Conservation (phyloP, 2,888 invertebrate species). For the Napeogenes inachia region DNA sequence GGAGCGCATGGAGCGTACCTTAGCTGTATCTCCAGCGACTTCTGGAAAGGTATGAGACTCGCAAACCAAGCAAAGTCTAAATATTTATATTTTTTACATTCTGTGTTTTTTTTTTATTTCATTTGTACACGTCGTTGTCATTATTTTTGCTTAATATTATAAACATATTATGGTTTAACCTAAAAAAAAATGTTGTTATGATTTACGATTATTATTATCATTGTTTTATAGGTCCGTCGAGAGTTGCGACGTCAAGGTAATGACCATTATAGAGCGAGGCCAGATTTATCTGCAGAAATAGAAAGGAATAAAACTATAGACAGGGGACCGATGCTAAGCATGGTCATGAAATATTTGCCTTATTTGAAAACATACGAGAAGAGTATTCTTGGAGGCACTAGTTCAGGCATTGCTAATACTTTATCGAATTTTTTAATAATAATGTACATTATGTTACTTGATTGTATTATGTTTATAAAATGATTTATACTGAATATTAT, state of each 20-base stretch:
- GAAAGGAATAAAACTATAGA: constrained; percentile 38
- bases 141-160: too few relatives aligned
- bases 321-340: constrained; percentile 48
- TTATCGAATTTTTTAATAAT: background rate
- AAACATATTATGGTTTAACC: too few relatives aligned
- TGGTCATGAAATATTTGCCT: constrained; percentile 58
- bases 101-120: too few relatives aligned
- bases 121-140: too few relatives aligned
- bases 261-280: constrained; percentile 6
- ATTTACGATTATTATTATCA: background rate
- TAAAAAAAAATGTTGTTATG: too few relatives aligned
- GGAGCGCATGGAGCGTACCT: constrained; percentile 49
- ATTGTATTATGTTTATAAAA: constrained; percentile 1
- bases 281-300: constrained; percentile 13
- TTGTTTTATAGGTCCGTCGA: constrained; percentile 38
- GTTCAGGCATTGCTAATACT: background rate
- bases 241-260: constrained; percentile 25
- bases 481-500: too few relatives aligned
- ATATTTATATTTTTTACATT: too few relatives aligned
- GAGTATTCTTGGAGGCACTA: constrained; percentile 34
- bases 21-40: constrained; percentile 30
- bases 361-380: constrained; percentile 53
- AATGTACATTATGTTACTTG: background rate
- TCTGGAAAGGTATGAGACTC: constrained; percentile 43
- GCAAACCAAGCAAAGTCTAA: too few relatives aligned